A percentile compares a stretch with the other conserved stretches of the same genome.
Evolutionary conservation across 2,113 vertebrate genomes (phyloP).

Genomic region (Pimephales promelas): DNA sequence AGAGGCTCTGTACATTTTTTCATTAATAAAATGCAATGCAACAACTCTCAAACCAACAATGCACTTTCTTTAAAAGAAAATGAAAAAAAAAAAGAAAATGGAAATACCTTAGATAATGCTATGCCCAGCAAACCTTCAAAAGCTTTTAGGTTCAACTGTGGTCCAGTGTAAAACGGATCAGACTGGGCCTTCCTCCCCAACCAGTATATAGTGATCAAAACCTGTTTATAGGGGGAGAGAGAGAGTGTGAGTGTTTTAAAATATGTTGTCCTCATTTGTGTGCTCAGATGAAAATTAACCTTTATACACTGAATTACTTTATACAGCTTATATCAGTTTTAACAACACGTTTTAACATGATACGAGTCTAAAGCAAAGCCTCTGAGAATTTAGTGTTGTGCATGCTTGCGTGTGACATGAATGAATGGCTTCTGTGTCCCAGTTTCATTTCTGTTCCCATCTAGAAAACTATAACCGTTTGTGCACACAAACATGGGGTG

Average conservation of each 20-base stretch:
- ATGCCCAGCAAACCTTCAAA: slow-evolving; percentile 92
- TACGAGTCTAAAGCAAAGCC: background rate
- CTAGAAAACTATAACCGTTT: slow-evolving; percentile 44
- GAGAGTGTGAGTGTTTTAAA: no score
- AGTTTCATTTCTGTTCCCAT: slow-evolving; percentile 21
- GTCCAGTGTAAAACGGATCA: slow-evolving; percentile 83
- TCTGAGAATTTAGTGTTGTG: background rate
- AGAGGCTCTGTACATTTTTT: no score
- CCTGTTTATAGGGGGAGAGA: slow-evolving; percentile 71
- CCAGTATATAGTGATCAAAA: slow-evolving; percentile 98
- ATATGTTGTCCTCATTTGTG: no score
- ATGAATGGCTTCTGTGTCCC: slow-evolving; percentile 45
- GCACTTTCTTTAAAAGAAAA: background rate
- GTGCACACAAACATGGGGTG: background rate
- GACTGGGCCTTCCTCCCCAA: slow-evolving; percentile 90
- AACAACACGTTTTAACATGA: background rate
- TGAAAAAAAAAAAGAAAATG: background rate
- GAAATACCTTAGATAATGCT: slow-evolving; percentile 82
- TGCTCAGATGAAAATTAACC: no score
- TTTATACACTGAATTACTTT: no score
- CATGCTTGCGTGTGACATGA: slow-evolving; percentile 16
- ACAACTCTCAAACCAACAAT: background rate
- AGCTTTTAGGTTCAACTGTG: slow-evolving; percentile 89
- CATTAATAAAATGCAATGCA: background rate
- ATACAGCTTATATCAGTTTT: no score